Percentiles rank a stretch among this genome's conserved stretches.
phyloP scores from a whole-genome alignment of 2,113 vertebrate species.

The Lepisosteus osseus region DNA sequence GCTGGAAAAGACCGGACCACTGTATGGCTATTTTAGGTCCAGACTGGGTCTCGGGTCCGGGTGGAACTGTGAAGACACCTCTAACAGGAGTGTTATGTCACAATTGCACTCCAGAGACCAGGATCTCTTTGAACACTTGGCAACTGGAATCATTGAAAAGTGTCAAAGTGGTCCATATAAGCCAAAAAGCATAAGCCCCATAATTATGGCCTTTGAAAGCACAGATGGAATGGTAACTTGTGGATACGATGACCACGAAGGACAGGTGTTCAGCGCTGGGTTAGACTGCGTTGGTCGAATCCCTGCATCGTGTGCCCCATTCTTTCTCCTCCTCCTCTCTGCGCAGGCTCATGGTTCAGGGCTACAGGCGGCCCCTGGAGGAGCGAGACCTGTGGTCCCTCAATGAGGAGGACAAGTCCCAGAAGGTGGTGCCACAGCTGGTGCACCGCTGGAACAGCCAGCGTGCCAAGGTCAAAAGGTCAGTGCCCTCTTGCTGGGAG shows the following conservation, averaged over 20 bases:
- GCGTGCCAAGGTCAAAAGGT: conserved; percentile 79
- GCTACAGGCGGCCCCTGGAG: conserved; percentile 82
- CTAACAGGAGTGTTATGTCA: no score
- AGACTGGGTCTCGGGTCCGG: no score
- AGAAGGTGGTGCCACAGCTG: conserved; percentile 77
- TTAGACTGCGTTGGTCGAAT: no score
- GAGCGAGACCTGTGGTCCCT: conserved; percentile 89
- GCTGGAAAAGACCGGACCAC: no score
- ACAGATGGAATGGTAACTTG: background rate
- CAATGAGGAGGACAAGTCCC: conserved; percentile 80
- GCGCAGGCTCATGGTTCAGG: conserved; percentile 79
- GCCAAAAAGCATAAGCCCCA: background rate
- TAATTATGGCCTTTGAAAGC: background rate
- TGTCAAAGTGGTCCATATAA: background rate
- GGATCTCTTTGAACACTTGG: no score
- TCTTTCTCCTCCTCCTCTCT: background rate
- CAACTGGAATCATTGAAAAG: no score
- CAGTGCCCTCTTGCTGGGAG: conserved; percentile 30
- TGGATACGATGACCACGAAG: no score
- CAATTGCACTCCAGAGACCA: no score
- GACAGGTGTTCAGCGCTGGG: no score
- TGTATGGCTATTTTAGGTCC: no score
- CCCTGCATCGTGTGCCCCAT: background rate
- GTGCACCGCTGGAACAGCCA: conserved; percentile 81
- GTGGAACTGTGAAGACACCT: no score